Conservation (phyloP, 2,113 vertebrate genomes). For the Sprattus sprattus region DNA sequence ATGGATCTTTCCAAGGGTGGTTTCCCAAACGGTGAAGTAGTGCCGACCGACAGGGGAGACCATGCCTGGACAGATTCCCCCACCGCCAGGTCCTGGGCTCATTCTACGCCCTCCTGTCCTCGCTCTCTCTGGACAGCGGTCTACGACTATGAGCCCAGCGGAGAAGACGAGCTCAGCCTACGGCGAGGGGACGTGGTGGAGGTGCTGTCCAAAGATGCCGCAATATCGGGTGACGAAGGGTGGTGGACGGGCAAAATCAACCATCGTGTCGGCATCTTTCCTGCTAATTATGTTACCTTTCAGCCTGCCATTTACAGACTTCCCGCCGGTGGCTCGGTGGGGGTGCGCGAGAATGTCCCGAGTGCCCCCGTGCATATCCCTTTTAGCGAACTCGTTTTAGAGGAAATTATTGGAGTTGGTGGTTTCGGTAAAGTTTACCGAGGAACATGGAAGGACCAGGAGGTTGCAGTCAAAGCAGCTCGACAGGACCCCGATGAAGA, state of each 20-base stretch:
- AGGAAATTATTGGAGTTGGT: slow-evolving; percentile 92
- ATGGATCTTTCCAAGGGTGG: slow-evolving; percentile 79
- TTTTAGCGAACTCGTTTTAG: slow-evolving; percentile 81
- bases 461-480: slow-evolving; percentile 92
- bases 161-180: slow-evolving; percentile 86
- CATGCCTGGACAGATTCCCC: slow-evolving; percentile 66
- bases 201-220: slow-evolving; percentile 83
- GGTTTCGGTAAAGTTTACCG: slow-evolving; percentile 94
- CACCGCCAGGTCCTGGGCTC: slow-evolving; percentile 69
- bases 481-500: slow-evolving; percentile 91
- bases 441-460: slow-evolving; percentile 85
- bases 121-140: slow-evolving; percentile 82
- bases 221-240: slow-evolving; percentile 85
- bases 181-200: slow-evolving; percentile 82
- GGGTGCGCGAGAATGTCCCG: slow-evolving; percentile 59
- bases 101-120: slow-evolving; percentile 71
- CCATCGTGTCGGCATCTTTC: slow-evolving; percentile 84
- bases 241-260: slow-evolving; percentile 89
- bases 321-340: slow-evolving; percentile 55
- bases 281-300: slow-evolving; percentile 84
- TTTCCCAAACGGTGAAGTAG: slow-evolving; percentile 78
- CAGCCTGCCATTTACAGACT: slow-evolving; percentile 67
- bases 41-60: slow-evolving; percentile 61
- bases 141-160: slow-evolving; percentile 83
- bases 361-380: slow-evolving; percentile 78